Conservation (phyloP, 2,113 vertebrate genomes). For the Chaetodon trifascialis region DNA sequence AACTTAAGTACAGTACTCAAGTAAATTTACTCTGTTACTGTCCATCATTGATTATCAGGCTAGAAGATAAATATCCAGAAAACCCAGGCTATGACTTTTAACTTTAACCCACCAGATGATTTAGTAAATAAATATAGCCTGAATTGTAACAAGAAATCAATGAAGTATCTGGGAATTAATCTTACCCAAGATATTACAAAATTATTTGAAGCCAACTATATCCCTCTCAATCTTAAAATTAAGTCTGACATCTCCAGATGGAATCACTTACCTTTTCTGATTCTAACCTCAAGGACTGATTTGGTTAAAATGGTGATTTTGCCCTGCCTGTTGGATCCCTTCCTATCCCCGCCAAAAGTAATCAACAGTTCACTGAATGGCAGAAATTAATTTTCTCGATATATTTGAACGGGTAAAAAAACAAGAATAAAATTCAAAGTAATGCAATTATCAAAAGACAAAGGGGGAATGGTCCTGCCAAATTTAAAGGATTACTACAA, state of each 20-base stretch:
- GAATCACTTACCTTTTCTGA: not conserved
- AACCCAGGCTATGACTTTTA: not conserved
- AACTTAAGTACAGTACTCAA: too few relatives aligned
- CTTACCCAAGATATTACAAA: too few relatives aligned
- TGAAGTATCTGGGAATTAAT: too few relatives aligned
- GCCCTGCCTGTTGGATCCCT: not conserved
- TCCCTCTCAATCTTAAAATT: not conserved
- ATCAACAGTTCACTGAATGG: not conserved
- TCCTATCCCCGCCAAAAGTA: not conserved
- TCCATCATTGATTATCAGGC: too few relatives aligned
- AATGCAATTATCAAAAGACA: too few relatives aligned
- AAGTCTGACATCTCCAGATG: not conserved
- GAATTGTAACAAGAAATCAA: not conserved
- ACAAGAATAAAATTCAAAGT: too few relatives aligned
- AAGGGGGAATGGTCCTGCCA: too few relatives aligned
- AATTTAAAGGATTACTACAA: too few relatives aligned
- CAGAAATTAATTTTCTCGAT: too few relatives aligned
- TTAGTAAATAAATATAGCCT: not conserved
- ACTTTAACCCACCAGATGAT: not conserved
- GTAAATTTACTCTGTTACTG: too few relatives aligned
- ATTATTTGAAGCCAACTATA: not conserved
- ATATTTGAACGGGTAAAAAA: too few relatives aligned
- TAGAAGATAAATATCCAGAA: not conserved
- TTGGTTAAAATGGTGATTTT: not conserved
- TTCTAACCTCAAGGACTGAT: not conserved